phyloP scores from a whole-genome alignment of 2,888 invertebrate species.

The Resseliella maxima region DNA sequence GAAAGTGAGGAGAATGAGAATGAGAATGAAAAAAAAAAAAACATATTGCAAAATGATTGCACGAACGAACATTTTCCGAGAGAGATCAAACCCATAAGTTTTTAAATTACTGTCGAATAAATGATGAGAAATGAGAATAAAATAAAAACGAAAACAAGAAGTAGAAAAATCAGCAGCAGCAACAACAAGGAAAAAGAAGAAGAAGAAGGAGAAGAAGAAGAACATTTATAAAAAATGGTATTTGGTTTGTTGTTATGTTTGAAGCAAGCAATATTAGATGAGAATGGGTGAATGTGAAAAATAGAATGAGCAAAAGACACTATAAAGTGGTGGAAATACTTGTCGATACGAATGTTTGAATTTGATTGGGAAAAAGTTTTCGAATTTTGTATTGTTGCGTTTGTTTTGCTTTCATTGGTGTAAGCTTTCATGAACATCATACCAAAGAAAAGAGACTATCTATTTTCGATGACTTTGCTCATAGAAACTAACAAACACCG shows the following conservation, averaged over 20 bases:
- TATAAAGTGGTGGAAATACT: neutral
- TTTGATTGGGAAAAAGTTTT: neutral
- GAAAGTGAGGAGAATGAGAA: no score
- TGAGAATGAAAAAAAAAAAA: no score
- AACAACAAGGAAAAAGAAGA: neutral
- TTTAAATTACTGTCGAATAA: slow-evolving; percentile 38
- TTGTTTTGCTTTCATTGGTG: neutral
- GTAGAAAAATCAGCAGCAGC: no score
- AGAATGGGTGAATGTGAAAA: neutral
- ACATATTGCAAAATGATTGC: neutral
- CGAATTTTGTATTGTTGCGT: neutral
- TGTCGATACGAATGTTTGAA: slow-evolving; percentile 14
- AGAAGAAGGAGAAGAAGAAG: neutral
- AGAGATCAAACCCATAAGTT: slow-evolving; percentile 21
- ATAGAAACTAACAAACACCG: slow-evolving; percentile 33
- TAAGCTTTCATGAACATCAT: neutral
- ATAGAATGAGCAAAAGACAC: neutral
- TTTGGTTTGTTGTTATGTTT: neutral
- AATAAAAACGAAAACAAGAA: no score
- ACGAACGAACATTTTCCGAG: neutral
- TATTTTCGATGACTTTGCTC: neutral
- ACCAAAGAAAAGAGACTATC: neutral
- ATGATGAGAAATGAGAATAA: neutral
- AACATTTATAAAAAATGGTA: neutral
- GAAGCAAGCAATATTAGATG: no score